A percentile compares a stretch with the other conserved stretches of the same genome.
These are phyloP conservation scores for Xanthia togata DNA, from an alignment of 2,888 invertebrate genomes.

Conservation along the genomic window DNA sequence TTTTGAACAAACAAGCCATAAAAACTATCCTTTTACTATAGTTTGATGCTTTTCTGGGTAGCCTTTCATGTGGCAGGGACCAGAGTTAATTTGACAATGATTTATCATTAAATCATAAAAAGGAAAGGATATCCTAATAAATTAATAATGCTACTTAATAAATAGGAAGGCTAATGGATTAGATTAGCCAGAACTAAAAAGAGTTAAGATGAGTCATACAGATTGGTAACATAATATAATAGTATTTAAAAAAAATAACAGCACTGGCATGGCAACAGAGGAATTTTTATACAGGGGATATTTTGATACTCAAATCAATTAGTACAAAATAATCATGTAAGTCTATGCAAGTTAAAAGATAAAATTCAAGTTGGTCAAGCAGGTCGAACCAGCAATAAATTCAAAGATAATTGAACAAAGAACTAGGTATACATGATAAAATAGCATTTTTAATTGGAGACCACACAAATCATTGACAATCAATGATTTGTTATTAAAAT, in stretches of 20 bases:
- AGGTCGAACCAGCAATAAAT: conserved; percentile 11
- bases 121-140: background rate
- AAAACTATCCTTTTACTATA: background rate
- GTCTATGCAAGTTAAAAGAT: conserved; percentile 3
- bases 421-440: background rate
- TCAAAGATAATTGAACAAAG: conserved; percentile 7
- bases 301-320: background rate
- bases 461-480: conserved; percentile 13
- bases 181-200: background rate
- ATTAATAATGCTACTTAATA: background rate
- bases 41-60: too few species aligned
- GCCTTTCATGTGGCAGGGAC: too few species aligned
- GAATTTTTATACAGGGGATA: background rate
- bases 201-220: background rate
- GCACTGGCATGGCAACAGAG: background rate
- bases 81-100: too few species aligned
- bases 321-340: background rate
- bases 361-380: background rate
- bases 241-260: background rate
- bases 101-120: background rate
- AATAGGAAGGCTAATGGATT: too few species aligned
- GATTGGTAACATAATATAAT: background rate
- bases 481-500: conserved; percentile 27
- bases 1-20: background rate
- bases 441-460: conserved; percentile 18